Evolutionary conservation across 2,888 invertebrate genomes (phyloP).

Genomic region (Synergus umbraculus): DNA sequence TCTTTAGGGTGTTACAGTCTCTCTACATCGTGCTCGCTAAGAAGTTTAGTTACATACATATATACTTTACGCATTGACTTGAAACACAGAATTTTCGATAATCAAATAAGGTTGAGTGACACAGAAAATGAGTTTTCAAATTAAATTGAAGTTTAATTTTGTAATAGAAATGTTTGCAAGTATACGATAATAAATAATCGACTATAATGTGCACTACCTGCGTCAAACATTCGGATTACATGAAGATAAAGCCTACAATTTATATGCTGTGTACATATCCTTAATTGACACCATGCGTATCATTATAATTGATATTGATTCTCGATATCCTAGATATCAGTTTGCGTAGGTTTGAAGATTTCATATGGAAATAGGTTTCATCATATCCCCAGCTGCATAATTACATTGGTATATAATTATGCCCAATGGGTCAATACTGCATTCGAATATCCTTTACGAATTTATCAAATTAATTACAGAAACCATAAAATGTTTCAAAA

Average conservation of each 20-base stretch:
- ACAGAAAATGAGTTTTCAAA: neutral
- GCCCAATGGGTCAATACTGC: neutral
- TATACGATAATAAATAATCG: no score
- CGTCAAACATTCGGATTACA: neutral
- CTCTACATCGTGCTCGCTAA: neutral
- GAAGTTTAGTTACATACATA: neutral
- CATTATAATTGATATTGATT: slow-evolving; percentile 32
- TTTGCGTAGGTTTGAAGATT: slow-evolving; percentile 50
- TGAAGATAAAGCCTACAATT: neutral
- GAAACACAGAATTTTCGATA: neutral
- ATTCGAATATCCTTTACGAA: neutral
- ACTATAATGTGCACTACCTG: neutral
- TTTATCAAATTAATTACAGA: neutral
- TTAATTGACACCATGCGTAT: neutral
- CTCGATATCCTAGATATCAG: slow-evolving; percentile 48
- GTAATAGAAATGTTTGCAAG: no score
- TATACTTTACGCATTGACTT: neutral
- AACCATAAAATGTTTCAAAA: neutral
- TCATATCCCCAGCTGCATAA: slow-evolving; percentile 48
- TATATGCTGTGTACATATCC: neutral
- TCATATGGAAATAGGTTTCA: slow-evolving; percentile 61
- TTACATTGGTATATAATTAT: neutral
- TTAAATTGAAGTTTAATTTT: neutral
- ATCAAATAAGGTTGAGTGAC: neutral
- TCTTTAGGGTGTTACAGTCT: slow-evolving; percentile 18